These are phyloP conservation scores for Xiphophorus maculatus DNA, from an alignment of 2,113 vertebrate genomes.

Conservation along the genomic window DNA sequence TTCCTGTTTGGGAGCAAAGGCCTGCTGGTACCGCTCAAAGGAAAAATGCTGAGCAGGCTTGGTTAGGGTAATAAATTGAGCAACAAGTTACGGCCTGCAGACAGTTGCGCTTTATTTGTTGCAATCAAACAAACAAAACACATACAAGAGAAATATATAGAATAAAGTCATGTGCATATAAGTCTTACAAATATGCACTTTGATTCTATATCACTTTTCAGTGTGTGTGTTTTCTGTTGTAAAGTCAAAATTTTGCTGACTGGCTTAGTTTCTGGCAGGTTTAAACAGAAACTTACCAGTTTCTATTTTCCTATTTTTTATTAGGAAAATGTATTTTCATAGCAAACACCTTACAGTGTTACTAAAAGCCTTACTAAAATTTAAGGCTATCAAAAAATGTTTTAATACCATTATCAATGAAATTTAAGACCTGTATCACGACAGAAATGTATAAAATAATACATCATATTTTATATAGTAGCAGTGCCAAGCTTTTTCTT, in stretches of 20 bases:
- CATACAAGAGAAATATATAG: neutral
- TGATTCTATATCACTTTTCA: neutral
- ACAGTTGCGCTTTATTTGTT: neutral
- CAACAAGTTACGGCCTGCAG: conserved; percentile 21
- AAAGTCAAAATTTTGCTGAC: neutral
- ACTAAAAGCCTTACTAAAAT: neutral
- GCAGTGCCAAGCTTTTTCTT: too few relatives aligned
- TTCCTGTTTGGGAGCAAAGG: conserved; percentile 16
- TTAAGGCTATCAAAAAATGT: too few relatives aligned
- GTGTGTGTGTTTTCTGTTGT: neutral
- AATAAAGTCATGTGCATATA: neutral
- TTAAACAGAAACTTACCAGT: neutral
- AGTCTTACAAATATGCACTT: neutral
- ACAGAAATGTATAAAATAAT: too few relatives aligned
- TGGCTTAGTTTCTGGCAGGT: too few relatives aligned
- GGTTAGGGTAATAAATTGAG: neutral
- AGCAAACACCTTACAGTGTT: neutral
- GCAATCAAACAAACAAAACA: neutral
- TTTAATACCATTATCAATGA: too few relatives aligned
- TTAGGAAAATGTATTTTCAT: neutral
- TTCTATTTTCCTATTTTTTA: neutral
- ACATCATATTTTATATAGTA: too few relatives aligned
- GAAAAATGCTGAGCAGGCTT: conserved; percentile 35
- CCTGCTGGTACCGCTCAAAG: conserved; percentile 21
- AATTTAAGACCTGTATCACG: too few relatives aligned